Conservation (phyloP, 35 echinoderm and acorn worm genomes). For the Apostichopus californicus region DNA sequence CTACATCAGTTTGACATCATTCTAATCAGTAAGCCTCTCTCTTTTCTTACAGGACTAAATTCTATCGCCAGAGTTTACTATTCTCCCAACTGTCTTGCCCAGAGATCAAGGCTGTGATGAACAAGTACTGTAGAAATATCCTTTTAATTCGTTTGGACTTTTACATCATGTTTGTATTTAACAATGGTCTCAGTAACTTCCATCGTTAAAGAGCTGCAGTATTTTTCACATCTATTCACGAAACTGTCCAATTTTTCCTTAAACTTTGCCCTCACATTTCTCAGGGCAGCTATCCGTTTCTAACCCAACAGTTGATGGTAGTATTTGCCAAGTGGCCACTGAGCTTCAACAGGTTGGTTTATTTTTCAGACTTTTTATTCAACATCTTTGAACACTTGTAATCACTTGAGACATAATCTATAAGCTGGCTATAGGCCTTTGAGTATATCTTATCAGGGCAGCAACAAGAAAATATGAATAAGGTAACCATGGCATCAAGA, state of each 20-base stretch:
- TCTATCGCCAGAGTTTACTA: constrained; percentile 79
- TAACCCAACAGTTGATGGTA: constrained; percentile 61
- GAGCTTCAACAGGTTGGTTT: constrained; percentile 88
- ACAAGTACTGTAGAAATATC: constrained; percentile 91
- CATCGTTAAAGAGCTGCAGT: no score
- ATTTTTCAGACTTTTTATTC: not conserved
- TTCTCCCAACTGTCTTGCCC: constrained; percentile 64
- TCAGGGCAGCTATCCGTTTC: constrained; percentile 61
- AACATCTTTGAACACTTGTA: no score
- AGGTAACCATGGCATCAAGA: no score
- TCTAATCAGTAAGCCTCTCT: not conserved
- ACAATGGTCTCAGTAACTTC: not conserved
- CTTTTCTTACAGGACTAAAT: constrained; percentile 75
- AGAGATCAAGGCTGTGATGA: constrained; percentile 89
- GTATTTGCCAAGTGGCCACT: constrained; percentile 85
- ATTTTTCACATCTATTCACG: no score
- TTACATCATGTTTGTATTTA: not conserved
- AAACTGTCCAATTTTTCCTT: not conserved
- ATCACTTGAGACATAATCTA: no score
- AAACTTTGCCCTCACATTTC: constrained; percentile 48
- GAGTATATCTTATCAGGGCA: no score
- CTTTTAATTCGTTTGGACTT: constrained; percentile 45
- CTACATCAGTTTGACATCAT: no score
- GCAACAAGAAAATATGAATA: no score
- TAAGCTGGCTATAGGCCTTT: no score